Conservation (phyloP, 2,888 invertebrate genomes). For the Caenorhabditis wallacei region DNA sequence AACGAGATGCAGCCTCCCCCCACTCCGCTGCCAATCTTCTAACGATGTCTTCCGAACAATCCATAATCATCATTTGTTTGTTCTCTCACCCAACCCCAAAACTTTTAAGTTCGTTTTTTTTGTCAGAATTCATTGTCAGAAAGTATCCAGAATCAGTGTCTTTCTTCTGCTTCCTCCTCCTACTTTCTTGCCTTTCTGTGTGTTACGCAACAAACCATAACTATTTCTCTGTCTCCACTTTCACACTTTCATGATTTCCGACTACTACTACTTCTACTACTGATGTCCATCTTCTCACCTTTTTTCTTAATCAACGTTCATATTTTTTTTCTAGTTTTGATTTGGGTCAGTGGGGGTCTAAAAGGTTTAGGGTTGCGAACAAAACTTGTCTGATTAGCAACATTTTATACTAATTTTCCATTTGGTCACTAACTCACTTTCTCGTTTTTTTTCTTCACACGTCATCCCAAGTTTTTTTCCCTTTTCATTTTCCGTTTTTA, state of each 20-base stretch:
- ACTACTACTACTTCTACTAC: neutral
- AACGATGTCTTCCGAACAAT: conserved; percentile 46
- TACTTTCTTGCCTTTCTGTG: conserved; percentile 32
- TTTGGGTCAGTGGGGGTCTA: conserved; percentile 41
- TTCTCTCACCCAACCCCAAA: conserved; percentile 37
- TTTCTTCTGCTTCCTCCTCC: conserved; percentile 33
- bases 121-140: neutral
- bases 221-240: conserved; percentile 43
- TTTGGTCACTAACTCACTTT: conserved; percentile 38
- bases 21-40: conserved; percentile 7
- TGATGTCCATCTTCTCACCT: conserved; percentile 26
- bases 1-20: conserved; percentile 47
- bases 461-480: neutral
- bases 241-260: conserved; percentile 54
- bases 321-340: conserved; percentile 4
- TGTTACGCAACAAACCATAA: conserved; percentile 64
- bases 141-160: conserved; percentile 54
- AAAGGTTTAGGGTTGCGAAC: conserved; percentile 35
- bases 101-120: conserved; percentile 37
- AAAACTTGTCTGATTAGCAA: conserved; percentile 64
- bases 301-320: neutral
- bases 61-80: conserved; percentile 54
- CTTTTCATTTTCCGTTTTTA: conserved; percentile 14
- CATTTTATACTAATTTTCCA: conserved; percentile 44
- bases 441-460: conserved; percentile 7